Base-by-base conservation (phyloP, 2,888 invertebrate species). In the Orthosia incerta region DNA sequence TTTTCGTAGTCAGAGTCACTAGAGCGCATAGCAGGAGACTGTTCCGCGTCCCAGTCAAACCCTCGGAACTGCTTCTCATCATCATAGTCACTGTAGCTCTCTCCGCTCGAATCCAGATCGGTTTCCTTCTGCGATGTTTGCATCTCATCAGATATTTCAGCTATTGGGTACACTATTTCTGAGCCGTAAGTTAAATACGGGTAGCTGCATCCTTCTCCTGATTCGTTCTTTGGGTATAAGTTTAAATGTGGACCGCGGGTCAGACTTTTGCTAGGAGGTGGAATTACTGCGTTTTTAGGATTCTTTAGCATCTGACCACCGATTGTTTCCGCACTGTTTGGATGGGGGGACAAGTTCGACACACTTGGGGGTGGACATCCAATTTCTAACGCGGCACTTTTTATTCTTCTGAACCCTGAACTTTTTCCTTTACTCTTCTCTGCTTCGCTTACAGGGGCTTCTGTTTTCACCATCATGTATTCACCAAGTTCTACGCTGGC, bases 61-160 rank as follows among this genome's bases (percentile, higher is more conserved):
- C 96, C 96, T 20, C 96, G 91, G 76, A 96, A 96, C 86, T 96
- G 96, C 80, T 97, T 97, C 79, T 97, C 97, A 77, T 97, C 97
- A 79, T 97, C 97, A 84, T 97, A 97, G 89, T 97, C 97, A 76
- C 97, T 97, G 84, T 97, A 97, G 76, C 97, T 97, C 84, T 97
- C 97, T 31, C 97, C 97, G 61, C 96, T 96, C 0, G 97, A 97
- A 84, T 97, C 97, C 76, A 97, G 88, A 88, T 97, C 97, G 0
- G 97, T 97, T 88, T 97, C 97, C 59, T 97, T 97, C 84, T 97
- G 97, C 1, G 97, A 97, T 15, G 97, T 97, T 90, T 97, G 97
- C 95, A 97, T 97, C 92, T 98, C 98, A 88, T 98, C 98, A 0
- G 98, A 97, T 90, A 98, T 98, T 94, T 98, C 98, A 1, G 98